A percentile compares a stretch with the other conserved stretches of the same genome.
Conservation (phyloP, 2,797 vertebrate species). For the Melanotaenia boesemani region DNA sequence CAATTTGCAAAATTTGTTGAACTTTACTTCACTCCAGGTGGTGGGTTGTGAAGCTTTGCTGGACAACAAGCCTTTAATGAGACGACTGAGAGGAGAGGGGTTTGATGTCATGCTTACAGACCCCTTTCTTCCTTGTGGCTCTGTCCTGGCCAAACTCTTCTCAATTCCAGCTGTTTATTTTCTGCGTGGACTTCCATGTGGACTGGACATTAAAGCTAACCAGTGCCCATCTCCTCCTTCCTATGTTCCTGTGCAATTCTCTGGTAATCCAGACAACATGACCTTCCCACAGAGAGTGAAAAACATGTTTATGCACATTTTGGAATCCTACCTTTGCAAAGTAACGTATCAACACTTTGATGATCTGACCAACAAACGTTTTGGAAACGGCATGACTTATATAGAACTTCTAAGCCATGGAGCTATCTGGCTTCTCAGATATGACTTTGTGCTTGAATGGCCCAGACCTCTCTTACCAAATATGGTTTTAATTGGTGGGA, state of each 20-base stretch:
- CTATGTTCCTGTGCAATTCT: slow-evolving; percentile 69
- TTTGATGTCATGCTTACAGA: slow-evolving; percentile 82
- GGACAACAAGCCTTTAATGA: slow-evolving; percentile 67
- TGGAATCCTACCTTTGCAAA: slow-evolving; percentile 62
- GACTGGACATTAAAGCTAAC: slow-evolving; percentile 67
- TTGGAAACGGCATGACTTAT: slow-evolving; percentile 66
- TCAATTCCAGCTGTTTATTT: slow-evolving; percentile 81
- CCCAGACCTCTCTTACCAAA: slow-evolving; percentile 88
- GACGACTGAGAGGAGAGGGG: slow-evolving; percentile 51
- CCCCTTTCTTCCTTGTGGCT: slow-evolving; percentile 85
- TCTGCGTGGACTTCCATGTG: slow-evolving; percentile 77
- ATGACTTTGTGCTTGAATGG: slow-evolving; percentile 85
- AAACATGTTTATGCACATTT: slow-evolving; percentile 59
- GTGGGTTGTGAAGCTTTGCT: slow-evolving; percentile 75
- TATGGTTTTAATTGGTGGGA: slow-evolving; percentile 85
- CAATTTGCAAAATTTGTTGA: slow-evolving; percentile 52
- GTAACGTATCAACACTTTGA: slow-evolving; percentile 69
- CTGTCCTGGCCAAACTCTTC: slow-evolving; percentile 73
- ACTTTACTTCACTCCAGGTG: slow-evolving; percentile 63
- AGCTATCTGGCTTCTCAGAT: slow-evolving; percentile 83
- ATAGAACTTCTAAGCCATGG: slow-evolving; percentile 64
- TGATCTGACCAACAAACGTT: slow-evolving; percentile 64
- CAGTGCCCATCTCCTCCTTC: slow-evolving; percentile 79
- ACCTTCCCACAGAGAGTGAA: slow-evolving; percentile 77
- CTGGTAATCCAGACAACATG: slow-evolving; percentile 72